Evolutionary conservation across 2,888 invertebrate genomes (phyloP).

Genomic region (Chrysina gloriosa): DNA sequence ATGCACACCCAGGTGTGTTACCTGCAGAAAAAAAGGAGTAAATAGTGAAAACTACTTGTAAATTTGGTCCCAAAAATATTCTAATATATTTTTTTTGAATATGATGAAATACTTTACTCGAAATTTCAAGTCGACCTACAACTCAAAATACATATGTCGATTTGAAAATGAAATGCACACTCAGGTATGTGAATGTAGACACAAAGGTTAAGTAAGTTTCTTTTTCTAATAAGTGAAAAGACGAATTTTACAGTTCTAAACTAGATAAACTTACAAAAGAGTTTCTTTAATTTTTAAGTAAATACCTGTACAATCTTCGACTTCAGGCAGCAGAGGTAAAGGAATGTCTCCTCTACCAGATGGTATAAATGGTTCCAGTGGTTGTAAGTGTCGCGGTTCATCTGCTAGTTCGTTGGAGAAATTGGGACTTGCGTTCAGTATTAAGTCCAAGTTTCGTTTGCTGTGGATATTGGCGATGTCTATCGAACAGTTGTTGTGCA

Average conservation of each 20-base stretch:
- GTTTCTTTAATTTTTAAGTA: background rate
- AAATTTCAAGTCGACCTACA: too few species aligned
- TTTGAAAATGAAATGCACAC: too few species aligned
- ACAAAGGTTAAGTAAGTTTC: too few species aligned
- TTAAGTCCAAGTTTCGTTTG: constrained; percentile 62
- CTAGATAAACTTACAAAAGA: too few species aligned
- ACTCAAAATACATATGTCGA: too few species aligned
- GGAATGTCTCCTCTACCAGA: constrained; percentile 75
- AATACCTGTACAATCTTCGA: constrained; percentile 67
- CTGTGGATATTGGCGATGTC: constrained; percentile 43
- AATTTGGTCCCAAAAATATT: constrained; percentile 54
- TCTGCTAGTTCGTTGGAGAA: constrained; percentile 53
- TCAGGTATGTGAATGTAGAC: too few species aligned
- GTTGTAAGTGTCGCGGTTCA: constrained; percentile 63
- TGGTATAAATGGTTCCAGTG: constrained; percentile 56
- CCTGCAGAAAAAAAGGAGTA: background rate
- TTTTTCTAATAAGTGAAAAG: too few species aligned
- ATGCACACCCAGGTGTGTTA: too few species aligned
- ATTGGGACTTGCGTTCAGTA: constrained; percentile 48
- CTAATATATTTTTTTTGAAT: background rate
- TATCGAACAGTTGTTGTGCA: constrained; percentile 66
- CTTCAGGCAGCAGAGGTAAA: constrained; percentile 68
- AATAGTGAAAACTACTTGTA: background rate
- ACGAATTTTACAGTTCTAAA: too few species aligned
- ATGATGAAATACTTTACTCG: too few species aligned